Percentiles rank a stretch among this genome's conserved stretches.
Conservation (phyloP, 2,113 vertebrate species). For the Syngnathus typhle region DNA sequence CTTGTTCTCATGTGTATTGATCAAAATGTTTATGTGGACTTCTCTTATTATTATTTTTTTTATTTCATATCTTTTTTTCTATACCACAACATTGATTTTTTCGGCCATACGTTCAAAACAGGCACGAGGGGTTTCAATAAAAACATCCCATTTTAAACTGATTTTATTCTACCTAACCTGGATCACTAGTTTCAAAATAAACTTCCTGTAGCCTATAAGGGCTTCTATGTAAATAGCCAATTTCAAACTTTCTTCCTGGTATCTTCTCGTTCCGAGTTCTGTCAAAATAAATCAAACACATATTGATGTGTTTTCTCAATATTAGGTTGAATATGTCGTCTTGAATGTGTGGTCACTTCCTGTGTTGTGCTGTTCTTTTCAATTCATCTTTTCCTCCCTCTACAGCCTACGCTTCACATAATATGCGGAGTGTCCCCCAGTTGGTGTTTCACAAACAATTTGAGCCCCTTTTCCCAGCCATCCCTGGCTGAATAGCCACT, state of each 20-base stretch:
- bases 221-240: too few species aligned
- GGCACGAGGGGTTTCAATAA: background rate
- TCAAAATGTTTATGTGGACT: too few species aligned
- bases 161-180: background rate
- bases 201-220: too few species aligned
- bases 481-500: constrained; percentile 43
- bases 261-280: background rate
- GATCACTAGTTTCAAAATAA: background rate
- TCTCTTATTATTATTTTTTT: too few species aligned
- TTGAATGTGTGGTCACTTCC: background rate
- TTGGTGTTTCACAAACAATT: constrained; percentile 40
- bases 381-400: constrained; percentile 4
- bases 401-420: constrained; percentile 11
- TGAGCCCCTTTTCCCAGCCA: constrained; percentile 22
- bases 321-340: background rate
- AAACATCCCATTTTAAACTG: background rate
- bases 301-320: background rate
- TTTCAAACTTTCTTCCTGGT: background rate
- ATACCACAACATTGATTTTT: too few species aligned
- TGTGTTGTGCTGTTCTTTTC: constrained; percentile 9
- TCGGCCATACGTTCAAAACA: too few species aligned
- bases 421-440: constrained; percentile 25
- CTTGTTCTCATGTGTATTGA: background rate
- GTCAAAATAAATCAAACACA: background rate
- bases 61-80: background rate